phyloP scores from a whole-genome alignment of 2,888 invertebrate species.

The Drosophila austrosaltans region DNA sequence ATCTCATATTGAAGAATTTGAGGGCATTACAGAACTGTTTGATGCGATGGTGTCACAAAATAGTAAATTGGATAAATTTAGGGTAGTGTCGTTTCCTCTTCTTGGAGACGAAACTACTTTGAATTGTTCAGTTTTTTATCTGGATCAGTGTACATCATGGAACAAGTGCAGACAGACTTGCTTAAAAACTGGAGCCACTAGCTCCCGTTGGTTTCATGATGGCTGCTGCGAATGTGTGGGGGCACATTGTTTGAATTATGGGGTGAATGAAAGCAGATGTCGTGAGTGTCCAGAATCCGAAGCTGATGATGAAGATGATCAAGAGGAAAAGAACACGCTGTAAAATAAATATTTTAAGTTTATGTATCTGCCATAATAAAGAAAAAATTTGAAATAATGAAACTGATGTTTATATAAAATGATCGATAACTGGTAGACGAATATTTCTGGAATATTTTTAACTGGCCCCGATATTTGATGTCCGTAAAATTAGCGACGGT shows the following conservation, averaged over 20 bases:
- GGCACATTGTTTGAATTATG: constrained; percentile 93
- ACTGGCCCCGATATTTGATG: too few relatives aligned
- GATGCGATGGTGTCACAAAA: constrained; percentile 90
- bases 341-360: neutral
- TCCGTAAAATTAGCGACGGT: too few relatives aligned
- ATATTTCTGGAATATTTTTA: too few relatives aligned
- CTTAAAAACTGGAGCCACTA: constrained; percentile 81
- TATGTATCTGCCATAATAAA: neutral
- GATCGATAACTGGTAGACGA: too few relatives aligned
- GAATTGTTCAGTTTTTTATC: constrained; percentile 96
- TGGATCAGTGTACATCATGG: constrained; percentile 94
- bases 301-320: constrained; percentile 84
- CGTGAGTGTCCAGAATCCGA: constrained; percentile 87
- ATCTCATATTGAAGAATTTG: constrained; percentile 93
- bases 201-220: constrained; percentile 92
- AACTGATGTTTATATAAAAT: too few relatives aligned
- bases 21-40: constrained; percentile 92
- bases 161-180: constrained; percentile 94
- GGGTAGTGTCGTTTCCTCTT: constrained; percentile 90
- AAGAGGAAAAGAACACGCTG: neutral
- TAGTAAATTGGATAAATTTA: constrained; percentile 89
- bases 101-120: constrained; percentile 86
- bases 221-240: constrained; percentile 97
- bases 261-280: constrained; percentile 92
- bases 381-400: neutral